These are phyloP conservation scores for Drosophila burlai DNA, from an alignment of 1,140 invertebrate species.

Conservation along the genomic window DNA sequence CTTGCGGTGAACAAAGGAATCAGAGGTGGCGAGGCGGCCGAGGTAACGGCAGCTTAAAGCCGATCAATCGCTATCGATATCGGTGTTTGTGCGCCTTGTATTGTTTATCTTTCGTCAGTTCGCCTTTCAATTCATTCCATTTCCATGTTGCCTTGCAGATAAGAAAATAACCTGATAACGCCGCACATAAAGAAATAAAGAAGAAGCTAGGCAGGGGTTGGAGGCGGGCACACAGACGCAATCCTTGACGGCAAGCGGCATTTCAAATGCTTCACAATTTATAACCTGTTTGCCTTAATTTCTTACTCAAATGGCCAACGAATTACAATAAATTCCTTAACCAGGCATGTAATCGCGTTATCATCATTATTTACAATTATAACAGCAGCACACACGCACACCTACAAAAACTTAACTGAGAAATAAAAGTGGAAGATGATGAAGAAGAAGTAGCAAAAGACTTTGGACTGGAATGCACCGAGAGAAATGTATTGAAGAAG, in stretches of 20 bases:
- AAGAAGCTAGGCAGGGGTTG: background rate
- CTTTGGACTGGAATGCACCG: slow-evolving; percentile 15
- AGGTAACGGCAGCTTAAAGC: slow-evolving; percentile 26
- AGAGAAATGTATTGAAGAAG: slow-evolving; percentile 7
- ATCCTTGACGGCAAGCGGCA: slow-evolving; percentile 38
- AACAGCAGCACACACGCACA: slow-evolving; percentile 47
- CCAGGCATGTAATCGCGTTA: slow-evolving; percentile 73
- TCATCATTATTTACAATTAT: slow-evolving; percentile 78
- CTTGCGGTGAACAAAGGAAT: slow-evolving; percentile 1
- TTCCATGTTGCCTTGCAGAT: slow-evolving; percentile 47
- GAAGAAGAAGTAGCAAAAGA: slow-evolving; percentile 19
- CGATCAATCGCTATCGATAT: slow-evolving; percentile 49
- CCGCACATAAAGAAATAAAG: slow-evolving; percentile 12
- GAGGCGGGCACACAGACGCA: slow-evolving; percentile 1
- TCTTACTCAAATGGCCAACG: slow-evolving; percentile 63
- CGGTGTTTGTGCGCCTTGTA: slow-evolving; percentile 31
- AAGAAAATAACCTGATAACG: slow-evolving; percentile 32
- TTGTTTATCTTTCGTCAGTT: slow-evolving; percentile 45
- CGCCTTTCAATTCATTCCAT: slow-evolving; percentile 58
- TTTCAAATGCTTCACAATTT: slow-evolving; percentile 49
- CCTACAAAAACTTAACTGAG: slow-evolving; percentile 16
- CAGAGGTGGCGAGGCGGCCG: background rate
- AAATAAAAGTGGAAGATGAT: slow-evolving; percentile 15
- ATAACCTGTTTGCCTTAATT: slow-evolving; percentile 70
- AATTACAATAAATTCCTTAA: slow-evolving; percentile 78